These are phyloP conservation scores for Nemopilema nomurai DNA, from an alignment of 30 jellyfish, hydroid and myxozoan species.

Conservation along the genomic window DNA sequence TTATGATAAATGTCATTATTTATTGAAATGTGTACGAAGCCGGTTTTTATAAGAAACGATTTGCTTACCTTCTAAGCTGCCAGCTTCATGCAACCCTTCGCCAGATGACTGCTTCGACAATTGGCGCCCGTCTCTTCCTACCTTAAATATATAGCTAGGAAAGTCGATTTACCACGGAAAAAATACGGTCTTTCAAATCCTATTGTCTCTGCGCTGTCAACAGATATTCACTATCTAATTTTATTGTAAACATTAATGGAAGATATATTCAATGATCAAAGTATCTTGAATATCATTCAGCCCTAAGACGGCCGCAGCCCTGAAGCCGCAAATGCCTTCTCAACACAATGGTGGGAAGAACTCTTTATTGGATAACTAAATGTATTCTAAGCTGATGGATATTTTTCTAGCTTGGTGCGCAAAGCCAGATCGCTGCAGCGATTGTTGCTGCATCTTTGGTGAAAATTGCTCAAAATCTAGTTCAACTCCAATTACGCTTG, in stretches of 20 bases:
- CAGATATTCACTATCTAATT: not conserved
- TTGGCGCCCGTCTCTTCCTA: not conserved
- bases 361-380: too few relatives aligned
- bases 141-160: not conserved
- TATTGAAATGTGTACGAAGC: not conserved
- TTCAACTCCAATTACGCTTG: too few relatives aligned
- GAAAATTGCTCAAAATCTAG: too few relatives aligned
- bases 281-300: not conserved
- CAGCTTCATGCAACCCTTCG: not conserved
- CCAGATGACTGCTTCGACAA: not conserved
- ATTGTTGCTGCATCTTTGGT: too few relatives aligned
- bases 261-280: not conserved
- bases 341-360: too few relatives aligned
- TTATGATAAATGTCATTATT: not conserved
- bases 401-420: too few relatives aligned
- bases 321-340: too few relatives aligned
- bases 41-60: too few relatives aligned
- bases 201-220: not conserved
- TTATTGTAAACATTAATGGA: not conserved
- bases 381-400: too few relatives aligned
- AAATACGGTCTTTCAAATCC: not conserved
- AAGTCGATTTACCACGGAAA: not conserved
- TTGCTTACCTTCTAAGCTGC: too few relatives aligned
- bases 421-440: too few relatives aligned
- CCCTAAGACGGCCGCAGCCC: not conserved